Evolutionary conservation across 1,140 invertebrate genomes (phyloP), one percentile per base, ranked within the genome.

Genomic region (Hypothenemus hampei): DNA sequence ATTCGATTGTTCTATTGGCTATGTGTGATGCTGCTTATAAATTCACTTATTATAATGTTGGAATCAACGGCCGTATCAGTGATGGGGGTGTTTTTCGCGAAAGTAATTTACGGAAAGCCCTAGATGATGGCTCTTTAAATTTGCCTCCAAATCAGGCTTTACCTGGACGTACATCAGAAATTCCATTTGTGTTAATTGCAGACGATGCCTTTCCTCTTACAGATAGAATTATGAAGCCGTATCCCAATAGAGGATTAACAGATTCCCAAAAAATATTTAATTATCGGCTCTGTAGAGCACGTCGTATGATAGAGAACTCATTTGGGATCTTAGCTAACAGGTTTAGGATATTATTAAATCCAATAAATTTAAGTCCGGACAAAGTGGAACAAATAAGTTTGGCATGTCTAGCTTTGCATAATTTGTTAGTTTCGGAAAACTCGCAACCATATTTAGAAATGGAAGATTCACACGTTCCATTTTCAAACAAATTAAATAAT

Each of bases 231-330:
- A 15, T 46, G 15, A 55, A 55, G 31, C 52, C 52, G 3, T 39
- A 37, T 23, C 37, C 19, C 16, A 24, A 61, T 59, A 15, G 65
- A 22, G 43, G 57, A 63, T 49, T 73, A 15, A 58, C 56, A 29
- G 37, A 62, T 7, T 40, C 68, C 47, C 54, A 76, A 63, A 63
- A 64, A 51, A 64, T 76, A 35, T 78, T 71, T 61, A 77, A 79
- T 57, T 78, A 78, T 50, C 58, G 69, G 39, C 57, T 73, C 13
- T 54, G 24, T 23, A 31, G 41, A 20, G 51, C 41, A 4, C 24
- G 41, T 22, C 18, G 41, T 3, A 50, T 69, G 20, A 59, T 74
- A 39, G 69, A 73, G 66, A 72, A 69, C 64, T 63, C 69, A 4
- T 75, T 75, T 62, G 72, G 73, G 31, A 72, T 73, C 26, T 55